These are phyloP conservation scores for Helicoverpa armigera DNA, from an alignment of 1,140 invertebrate species.

Conservation along the genomic window DNA sequence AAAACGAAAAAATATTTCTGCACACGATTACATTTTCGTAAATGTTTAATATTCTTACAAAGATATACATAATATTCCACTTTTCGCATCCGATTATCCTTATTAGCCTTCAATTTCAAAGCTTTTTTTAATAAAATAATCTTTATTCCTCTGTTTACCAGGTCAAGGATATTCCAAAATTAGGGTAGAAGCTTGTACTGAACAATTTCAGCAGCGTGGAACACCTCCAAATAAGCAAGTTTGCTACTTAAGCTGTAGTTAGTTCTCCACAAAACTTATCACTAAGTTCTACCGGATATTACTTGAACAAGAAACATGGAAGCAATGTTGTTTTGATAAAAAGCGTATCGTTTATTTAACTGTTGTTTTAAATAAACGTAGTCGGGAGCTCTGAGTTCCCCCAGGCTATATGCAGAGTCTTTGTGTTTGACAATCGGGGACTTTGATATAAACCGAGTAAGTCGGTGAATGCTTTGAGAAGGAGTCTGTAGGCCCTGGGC, in stretches of 20 bases:
- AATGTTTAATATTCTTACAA: too few species aligned
- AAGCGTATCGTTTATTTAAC: not conserved
- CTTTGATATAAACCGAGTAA: not conserved
- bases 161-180: not conserved
- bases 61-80: too few species aligned
- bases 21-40: too few species aligned
- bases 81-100: not conserved
- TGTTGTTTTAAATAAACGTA: not conserved
- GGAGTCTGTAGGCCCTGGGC: too few species aligned
- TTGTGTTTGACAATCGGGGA: conserved; percentile 3
- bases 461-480: not conserved
- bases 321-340: not conserved
- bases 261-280: not conserved
- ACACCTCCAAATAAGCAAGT: not conserved
- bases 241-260: not conserved
- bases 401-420: not conserved
- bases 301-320: not conserved
- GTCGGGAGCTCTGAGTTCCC: not conserved
- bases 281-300: not conserved
- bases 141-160: not conserved
- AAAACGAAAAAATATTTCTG: too few species aligned
- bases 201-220: not conserved
- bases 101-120: too few species aligned
- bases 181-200: not conserved
- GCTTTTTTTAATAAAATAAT: too few species aligned